Base-by-base conservation (phyloP, 2,113 vertebrate species). In the Elephas maximus region DNA sequence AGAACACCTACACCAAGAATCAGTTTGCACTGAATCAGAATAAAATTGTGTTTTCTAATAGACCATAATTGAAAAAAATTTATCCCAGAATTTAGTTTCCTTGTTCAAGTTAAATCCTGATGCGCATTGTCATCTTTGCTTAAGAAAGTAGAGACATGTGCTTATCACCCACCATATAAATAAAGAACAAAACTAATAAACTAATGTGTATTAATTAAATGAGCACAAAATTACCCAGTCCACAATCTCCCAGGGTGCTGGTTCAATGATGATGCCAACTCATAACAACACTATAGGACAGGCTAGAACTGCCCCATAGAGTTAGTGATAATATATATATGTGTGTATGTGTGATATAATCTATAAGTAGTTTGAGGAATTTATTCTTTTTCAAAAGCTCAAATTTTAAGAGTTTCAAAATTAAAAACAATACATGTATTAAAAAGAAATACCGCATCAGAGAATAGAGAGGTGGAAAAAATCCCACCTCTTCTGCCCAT, bases 91-190 rank as follows among this genome's bases (percentile, higher is more conserved):
- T 0, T 33, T 63, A 82, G 21, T 15, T 18, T 67, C 48, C 88
- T 93, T 93, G 91, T 48, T 94, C 60, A 91, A 44, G 8, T 65
- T 84, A 73, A 92, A 12, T 45, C 41, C 21, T 48, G 45, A 8
- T n/a, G 18, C 57, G 21, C 85, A 48, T 79, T 90, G 9, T 89
- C 85, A 85, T 15, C 48, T 37, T 77, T 81, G 53, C 74, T 91
- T 95, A 97, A 71, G 21, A 97, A 98, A 98, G 96, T 33, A 92
- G 78, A 97, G 30, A 83, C 8, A 62, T n/a, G 6, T 76, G 44
- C 88, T 97, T 91, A 96, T 95, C 45, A 91, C 84, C 30, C 26
- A 37, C 2, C 44, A 86, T 41, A n/a, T 30, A 95, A 97, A 73
- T 84, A 48, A 92, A 69, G 97, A 95, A 14, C 48, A 85, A 77